phyloP scores from a whole-genome alignment of 2,113 vertebrate genomes.

The Apistogramma diplotaenia region DNA sequence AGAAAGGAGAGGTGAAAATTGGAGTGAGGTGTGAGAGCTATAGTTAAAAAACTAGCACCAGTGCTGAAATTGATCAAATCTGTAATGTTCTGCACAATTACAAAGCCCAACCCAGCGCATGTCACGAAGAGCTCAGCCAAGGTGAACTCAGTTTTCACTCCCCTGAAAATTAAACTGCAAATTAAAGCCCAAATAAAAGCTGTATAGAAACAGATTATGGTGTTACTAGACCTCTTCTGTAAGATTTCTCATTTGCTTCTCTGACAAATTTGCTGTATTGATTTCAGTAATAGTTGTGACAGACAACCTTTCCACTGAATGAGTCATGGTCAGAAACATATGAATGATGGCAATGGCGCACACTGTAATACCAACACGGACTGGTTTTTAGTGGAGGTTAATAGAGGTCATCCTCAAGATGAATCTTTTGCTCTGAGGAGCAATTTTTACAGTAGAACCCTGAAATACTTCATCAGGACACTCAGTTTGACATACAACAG shows the following conservation, averaged over 20 bases:
- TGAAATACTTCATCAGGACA: background rate
- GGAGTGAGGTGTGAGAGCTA: background rate
- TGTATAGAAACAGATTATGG: background rate
- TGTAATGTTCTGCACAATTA: background rate
- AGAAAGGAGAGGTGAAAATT: conserved; percentile 2
- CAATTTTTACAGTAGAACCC: background rate
- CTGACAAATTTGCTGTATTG: background rate
- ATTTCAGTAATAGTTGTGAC: background rate
- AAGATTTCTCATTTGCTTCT: background rate
- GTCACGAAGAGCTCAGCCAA: background rate
- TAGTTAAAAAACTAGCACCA: background rate
- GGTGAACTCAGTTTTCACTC: background rate
- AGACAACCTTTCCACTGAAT: background rate
- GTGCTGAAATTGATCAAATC: background rate
- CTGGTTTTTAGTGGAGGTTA: background rate
- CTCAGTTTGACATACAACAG: background rate
- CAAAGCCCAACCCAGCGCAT: background rate
- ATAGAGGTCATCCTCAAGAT: background rate
- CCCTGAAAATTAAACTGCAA: background rate
- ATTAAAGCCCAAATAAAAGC: background rate
- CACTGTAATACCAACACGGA: background rate
- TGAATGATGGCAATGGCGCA: background rate
- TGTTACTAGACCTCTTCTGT: background rate
- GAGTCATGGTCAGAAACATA: background rate
- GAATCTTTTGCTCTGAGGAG: background rate